Evolutionary conservation across 2,797 vertebrate species (phyloP), one percentile per base, ranked within the genome.

Genomic region (Champsocephalus gunnari): DNA sequence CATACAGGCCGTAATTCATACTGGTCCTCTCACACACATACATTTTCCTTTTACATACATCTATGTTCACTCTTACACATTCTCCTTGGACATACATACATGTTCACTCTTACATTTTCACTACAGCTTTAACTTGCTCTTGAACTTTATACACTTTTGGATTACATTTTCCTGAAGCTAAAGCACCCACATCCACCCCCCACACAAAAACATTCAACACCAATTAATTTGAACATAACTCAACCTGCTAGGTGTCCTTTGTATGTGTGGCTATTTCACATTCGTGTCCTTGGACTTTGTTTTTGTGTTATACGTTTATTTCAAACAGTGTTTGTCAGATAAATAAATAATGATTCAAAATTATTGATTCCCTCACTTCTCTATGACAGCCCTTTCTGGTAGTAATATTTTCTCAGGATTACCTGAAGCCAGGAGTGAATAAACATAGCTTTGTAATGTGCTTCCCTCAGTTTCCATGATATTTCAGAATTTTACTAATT

Each of bases 61-160:
- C 3, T 24, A 24, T 24, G 3, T 3, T 24, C 24, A 24, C 24
- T 28, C 24, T 28, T 3, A 28, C 24, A 28, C 24, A 28, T 28
- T 28, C 24, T 28, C 24, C 3, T 24, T 24, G 2, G 2, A 24
- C 24, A 24, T 24, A 24, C 21, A 24, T 24, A 24, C 21, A 24
- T 24, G 3, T 24, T 24, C 24, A 24, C 24, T 24, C 24, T 24
- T 2, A 24, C 24, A 24, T 65, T 54, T 44, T 49, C 9, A 44
- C 55, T 48, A 19, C 41, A 71, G 62, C 54, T 61, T 65, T 50
- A 48, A 63, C 58, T 63, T 0, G 2, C 43, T 64, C 58, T 64
- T 68, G 53, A 16, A 62, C 45, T 66, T 61, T 32, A 38, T n/a
- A 44, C 58, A 54, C 19, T 66, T 71, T 60, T 38, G 28, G 51